Evolutionary conservation across 1,140 invertebrate genomes (phyloP), one percentile per base, ranked within the genome.

Genomic region (Euura saliciscinereae): DNA sequence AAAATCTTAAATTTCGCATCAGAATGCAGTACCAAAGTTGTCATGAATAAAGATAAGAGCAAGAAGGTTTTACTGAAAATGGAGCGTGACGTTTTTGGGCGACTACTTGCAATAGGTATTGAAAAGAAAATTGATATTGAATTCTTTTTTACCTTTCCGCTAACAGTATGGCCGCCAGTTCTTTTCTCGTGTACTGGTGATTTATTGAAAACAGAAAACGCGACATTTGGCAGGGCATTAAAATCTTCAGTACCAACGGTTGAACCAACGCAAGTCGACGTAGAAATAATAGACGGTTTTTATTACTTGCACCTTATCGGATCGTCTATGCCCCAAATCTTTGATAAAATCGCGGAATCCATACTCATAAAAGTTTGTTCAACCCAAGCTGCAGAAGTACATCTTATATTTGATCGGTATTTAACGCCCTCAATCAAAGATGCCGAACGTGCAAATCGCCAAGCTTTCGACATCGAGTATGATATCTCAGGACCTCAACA

Each of bases 351-450:
- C 46, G n/a, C 73, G 4, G 51, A 71, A 51, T n/a, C 28, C 1
- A 70, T 74, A 42, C 44, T 71, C 28, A 43, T 43, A 43, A 74
- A 64, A 70, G 44, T 71, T 2, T 74, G 68, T 13, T 43, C 43
- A 8, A 70, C 68, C 2, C 76, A 75, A 59, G 44, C 65, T 71
- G 43, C 45, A 71, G 74, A 78, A 74, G 73, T 81, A 45, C 73
- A 79, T 78, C 71, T 84, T 66, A 77, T 84, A 73, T 83, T 83
- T 75, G 80, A 83, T 78, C 69, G 76, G 6, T 83, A 84, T 68
- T 78, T 83, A 67, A 66, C 77, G 65, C 78, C 80, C 2, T 83
- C 79, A 45, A 83, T 84, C 13, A 84, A 84, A 81, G 80, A 84
- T 80, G 76, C 43, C 2, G 80, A 84, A 79, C 71, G 80, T 45